Evolutionary conservation across 2,888 invertebrate genomes (phyloP).

Genomic region (Cerastis rubricosa): DNA sequence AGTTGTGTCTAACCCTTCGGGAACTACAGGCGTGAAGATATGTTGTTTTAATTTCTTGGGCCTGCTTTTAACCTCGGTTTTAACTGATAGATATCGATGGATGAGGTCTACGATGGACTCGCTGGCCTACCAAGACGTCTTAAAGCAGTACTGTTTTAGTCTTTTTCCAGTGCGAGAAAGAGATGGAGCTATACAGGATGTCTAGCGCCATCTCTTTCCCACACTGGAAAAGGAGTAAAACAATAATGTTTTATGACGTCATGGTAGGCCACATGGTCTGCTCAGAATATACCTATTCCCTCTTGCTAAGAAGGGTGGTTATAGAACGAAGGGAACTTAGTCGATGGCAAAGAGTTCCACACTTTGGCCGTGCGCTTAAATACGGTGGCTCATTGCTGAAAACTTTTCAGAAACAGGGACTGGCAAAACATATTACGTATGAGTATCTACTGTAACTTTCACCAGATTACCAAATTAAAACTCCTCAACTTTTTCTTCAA

Average conservation of each 20-base stretch:
- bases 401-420: not conserved
- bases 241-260: no score
- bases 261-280: no score
- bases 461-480: not conserved
- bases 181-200: no score
- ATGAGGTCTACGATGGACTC: not conserved
- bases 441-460: slow-evolving; percentile 6
- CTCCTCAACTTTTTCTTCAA: not conserved
- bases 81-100: not conserved
- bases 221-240: no score
- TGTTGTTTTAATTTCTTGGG: not conserved
- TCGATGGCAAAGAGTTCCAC: not conserved
- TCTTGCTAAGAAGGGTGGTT: not conserved
- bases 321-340: not conserved
- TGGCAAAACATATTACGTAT: not conserved
- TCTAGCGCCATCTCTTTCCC: no score
- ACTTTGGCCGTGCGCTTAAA: not conserved
- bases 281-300: not conserved
- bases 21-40: no score
- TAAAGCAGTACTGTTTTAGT: no score
- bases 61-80: not conserved
- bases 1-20: no score
- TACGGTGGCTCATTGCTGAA: not conserved
- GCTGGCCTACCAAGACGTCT: no score
- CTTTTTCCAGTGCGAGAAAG: no score